Evolutionary conservation across 2,113 vertebrate genomes (phyloP).

Genomic region (Tyto alba): DNA sequence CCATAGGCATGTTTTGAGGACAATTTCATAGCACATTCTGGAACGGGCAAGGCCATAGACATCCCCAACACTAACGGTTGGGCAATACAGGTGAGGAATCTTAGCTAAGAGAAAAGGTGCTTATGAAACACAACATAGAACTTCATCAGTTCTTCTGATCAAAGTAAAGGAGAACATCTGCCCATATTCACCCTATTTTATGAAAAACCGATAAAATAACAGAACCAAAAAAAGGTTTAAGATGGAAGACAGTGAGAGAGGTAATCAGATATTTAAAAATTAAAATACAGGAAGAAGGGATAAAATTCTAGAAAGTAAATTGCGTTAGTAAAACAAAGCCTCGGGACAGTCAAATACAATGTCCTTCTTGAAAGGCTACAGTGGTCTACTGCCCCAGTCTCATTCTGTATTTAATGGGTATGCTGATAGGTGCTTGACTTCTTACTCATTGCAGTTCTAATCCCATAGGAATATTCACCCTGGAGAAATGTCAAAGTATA

Average conservation of each 20-base stretch:
- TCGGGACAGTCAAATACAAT: background rate
- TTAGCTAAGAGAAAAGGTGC: background rate
- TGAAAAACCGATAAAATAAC: background rate
- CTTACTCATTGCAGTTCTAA: background rate
- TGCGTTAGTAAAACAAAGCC: background rate
- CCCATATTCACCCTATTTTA: background rate
- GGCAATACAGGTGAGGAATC: background rate
- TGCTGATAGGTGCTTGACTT: background rate
- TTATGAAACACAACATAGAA: background rate
- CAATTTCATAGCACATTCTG: fast-evolving
- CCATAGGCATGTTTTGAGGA: background rate
- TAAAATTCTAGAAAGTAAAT: background rate
- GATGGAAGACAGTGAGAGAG: fast-evolving
- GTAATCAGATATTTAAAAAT: background rate
- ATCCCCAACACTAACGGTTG: background rate
- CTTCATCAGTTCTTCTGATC: background rate
- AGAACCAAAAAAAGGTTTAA: background rate
- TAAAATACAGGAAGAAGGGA: background rate
- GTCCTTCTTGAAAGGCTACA: background rate
- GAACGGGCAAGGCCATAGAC: fast-evolving
- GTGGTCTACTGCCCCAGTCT: background rate
- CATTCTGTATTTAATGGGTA: background rate
- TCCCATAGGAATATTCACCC: background rate
- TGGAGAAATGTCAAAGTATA: background rate
- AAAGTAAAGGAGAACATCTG: background rate